phyloP scores from a whole-genome alignment of 2,888 invertebrate species.

The Rotaria socialis region DNA sequence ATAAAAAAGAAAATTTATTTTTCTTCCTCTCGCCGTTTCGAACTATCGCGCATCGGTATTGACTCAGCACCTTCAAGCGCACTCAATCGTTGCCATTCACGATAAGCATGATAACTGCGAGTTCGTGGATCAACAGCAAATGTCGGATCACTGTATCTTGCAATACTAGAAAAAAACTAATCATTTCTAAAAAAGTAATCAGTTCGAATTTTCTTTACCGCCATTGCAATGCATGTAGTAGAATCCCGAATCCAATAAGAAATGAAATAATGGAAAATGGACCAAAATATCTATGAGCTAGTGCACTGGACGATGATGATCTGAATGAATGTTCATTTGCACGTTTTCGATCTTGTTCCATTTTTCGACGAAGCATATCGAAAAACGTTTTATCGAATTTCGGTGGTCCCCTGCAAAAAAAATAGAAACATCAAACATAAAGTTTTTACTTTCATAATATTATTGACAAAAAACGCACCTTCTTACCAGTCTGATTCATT shows the following conservation, averaged over 20 bases:
- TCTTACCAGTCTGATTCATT: not conserved
- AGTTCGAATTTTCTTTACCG: not conserved
- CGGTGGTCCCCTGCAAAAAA: not conserved
- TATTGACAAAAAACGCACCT: not conserved
- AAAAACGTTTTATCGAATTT: not conserved
- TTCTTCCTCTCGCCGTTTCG: not conserved
- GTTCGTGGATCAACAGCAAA: not conserved
- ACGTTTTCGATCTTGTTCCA: not conserved
- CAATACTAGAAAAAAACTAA: not conserved
- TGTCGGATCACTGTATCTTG: not conserved
- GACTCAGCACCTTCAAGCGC: not conserved
- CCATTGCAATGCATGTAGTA: not conserved
- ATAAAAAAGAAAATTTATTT: not conserved
- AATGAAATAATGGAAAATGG: not conserved
- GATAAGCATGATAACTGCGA: slow-evolving; percentile 22
- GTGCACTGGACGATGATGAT: not conserved
- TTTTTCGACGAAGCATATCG: slow-evolving; percentile 16
- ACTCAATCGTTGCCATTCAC: slow-evolving; percentile 13
- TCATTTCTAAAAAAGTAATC: not conserved
- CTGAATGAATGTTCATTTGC: not conserved
- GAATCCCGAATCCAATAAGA: not conserved
- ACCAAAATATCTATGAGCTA: not conserved
- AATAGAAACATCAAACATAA: not conserved
- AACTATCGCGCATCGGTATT: not conserved
- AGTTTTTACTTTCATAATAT: no score